Conservation (phyloP, 2,113 vertebrate species). For the Lipophrys pholis region DNA sequence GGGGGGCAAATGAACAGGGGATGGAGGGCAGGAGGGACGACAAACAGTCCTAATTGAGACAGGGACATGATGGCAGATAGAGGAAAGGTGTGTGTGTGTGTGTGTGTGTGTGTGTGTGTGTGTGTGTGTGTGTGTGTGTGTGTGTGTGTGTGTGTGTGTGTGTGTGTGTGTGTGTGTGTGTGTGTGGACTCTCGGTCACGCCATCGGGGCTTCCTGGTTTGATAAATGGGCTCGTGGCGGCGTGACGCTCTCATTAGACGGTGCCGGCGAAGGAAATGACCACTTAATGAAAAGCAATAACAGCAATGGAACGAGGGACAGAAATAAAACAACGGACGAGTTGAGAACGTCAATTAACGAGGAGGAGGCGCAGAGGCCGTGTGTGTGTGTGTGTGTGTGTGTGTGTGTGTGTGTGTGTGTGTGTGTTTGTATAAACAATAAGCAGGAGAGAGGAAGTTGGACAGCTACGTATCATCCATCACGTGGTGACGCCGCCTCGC, state of each 20-base stretch:
- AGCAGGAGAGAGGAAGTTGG: conserved; percentile 13
- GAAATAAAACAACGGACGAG: conserved; percentile 57
- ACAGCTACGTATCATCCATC: conserved; percentile 61
- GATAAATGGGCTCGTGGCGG: conserved; percentile 70
- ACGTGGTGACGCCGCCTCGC: conserved; percentile 35
- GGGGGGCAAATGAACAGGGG: conserved; percentile 45
- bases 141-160: no score
- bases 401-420: no score
- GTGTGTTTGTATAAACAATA: no score
- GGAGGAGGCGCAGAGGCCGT: background rate
- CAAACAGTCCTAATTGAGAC: conserved; percentile 73
- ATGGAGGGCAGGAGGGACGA: conserved; percentile 59
- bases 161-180: no score
- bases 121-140: no score
- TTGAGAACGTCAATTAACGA: conserved; percentile 56
- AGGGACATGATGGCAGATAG: conserved; percentile 63
- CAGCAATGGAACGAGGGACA: conserved; percentile 50
- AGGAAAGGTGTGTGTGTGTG: conserved; percentile 24
- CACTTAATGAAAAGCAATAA: conserved; percentile 80
- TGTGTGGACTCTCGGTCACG: background rate
- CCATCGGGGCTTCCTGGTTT: conserved; percentile 21
- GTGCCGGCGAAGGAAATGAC: conserved; percentile 76
- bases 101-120: conserved; percentile 39
- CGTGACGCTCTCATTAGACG: conserved; percentile 88
- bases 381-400: background rate